Conservation (phyloP, 2,888 invertebrate genomes). For the Nowickia ferox region DNA sequence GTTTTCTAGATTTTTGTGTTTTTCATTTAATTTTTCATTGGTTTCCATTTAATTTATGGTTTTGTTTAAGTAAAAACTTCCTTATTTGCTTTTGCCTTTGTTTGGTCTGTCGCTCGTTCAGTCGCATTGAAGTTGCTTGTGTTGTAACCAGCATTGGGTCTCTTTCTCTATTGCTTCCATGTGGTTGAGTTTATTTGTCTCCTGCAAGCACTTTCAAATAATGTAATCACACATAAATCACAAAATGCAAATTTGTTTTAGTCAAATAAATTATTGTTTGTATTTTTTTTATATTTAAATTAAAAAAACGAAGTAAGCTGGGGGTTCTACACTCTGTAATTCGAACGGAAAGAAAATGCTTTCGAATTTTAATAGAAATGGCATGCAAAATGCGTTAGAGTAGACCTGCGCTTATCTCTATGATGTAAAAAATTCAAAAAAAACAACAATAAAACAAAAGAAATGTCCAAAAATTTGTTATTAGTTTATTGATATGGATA, state of each 20-base stretch:
- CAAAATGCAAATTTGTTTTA: conserved; percentile 60
- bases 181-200: conserved; percentile 43
- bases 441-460: too few relatives aligned
- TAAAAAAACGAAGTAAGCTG: too few relatives aligned
- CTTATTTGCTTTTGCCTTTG: conserved; percentile 17
- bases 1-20: neutral
- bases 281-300: conserved; percentile 36
- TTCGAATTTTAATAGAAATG: too few relatives aligned
- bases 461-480: too few relatives aligned
- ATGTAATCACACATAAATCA: conserved; percentile 56
- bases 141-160: neutral
- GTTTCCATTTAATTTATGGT: conserved; percentile 50
- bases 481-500: too few relatives aligned
- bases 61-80: conserved; percentile 37
- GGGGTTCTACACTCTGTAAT: too few relatives aligned
- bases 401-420: too few relatives aligned
- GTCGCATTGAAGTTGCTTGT: neutral
- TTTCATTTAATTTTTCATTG: conserved; percentile 20
- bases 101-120: neutral
- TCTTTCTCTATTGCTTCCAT: conserved; percentile 13
- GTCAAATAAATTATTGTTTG: conserved; percentile 55
- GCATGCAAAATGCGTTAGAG: too few relatives aligned
- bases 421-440: too few relatives aligned
- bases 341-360: neutral
- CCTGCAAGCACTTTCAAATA: conserved; percentile 44